These are phyloP conservation scores for Heliconius ismenius DNA, from an alignment of 2,888 invertebrate genomes.

Conservation along the genomic window DNA sequence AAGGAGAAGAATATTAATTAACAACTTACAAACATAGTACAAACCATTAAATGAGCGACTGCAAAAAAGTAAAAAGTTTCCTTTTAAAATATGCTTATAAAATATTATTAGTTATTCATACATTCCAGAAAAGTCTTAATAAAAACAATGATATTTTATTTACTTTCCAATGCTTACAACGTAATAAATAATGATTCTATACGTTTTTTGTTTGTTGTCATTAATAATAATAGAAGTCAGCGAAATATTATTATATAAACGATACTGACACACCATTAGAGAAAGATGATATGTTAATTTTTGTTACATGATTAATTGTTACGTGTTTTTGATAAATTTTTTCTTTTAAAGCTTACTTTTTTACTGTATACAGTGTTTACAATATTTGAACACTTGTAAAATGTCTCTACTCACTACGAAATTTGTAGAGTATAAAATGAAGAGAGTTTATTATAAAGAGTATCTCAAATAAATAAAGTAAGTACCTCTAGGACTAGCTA, in stretches of 20 bases:
- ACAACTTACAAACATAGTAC: no score
- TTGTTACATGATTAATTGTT: constrained; percentile 45
- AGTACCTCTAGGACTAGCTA: no score
- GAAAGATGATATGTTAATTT: constrained; percentile 50
- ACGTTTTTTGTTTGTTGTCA: not conserved
- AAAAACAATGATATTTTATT: not conserved
- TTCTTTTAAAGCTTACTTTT: not conserved
- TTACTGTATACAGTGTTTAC: no score
- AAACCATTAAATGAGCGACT: not conserved
- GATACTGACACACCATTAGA: constrained; percentile 50
- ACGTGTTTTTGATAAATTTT: constrained; percentile 21
- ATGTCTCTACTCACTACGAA: no score
- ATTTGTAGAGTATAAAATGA: no score
- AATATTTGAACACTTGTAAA: no score
- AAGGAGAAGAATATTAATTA: no score
- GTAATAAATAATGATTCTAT: constrained; percentile 5
- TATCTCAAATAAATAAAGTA: no score
- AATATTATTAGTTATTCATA: not conserved
- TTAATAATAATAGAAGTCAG: constrained; percentile 44
- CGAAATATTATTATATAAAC: constrained; percentile 50
- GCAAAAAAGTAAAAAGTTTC: not conserved
- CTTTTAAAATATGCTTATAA: not conserved
- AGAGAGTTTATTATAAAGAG: no score
- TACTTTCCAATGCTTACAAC: not conserved
- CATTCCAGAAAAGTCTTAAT: not conserved